phyloP scores from a whole-genome alignment of 2,888 invertebrate genomes.

The Drosophila macrothrix region DNA sequence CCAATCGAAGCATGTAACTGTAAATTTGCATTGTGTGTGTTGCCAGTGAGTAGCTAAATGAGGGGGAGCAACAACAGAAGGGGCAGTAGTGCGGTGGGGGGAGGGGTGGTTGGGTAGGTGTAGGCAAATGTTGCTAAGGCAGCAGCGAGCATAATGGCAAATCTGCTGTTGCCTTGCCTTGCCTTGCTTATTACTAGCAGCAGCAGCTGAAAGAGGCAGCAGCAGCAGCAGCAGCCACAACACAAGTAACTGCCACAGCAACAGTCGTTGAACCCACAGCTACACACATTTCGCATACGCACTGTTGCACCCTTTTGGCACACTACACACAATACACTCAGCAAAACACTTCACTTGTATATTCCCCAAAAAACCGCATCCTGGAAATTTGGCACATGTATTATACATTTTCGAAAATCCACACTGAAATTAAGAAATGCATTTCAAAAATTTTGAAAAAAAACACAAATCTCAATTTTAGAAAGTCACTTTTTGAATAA shows the following conservation, averaged over 20 bases:
- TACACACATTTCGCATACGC: slow-evolving; percentile 69
- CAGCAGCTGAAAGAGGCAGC: slow-evolving; percentile 9
- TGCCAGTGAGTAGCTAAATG: slow-evolving; percentile 39
- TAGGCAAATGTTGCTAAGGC: slow-evolving; percentile 65
- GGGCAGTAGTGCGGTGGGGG: not conserved
- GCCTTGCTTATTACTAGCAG: slow-evolving; percentile 57
- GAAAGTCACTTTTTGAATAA: not conserved
- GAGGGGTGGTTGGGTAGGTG: not conserved
- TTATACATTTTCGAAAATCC: not conserved
- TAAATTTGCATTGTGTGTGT: slow-evolving; percentile 80
- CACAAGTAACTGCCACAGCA: slow-evolving; percentile 19
- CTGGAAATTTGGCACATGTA: not conserved
- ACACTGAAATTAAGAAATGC: not conserved
- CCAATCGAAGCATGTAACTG: slow-evolving; percentile 82
- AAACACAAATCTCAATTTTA: no score
- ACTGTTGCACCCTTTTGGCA: slow-evolving; percentile 69
- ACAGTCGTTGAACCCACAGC: slow-evolving; percentile 34
- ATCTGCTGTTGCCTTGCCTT: slow-evolving; percentile 32
- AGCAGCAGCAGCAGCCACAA: slow-evolving; percentile 12
- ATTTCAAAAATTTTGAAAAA: no score
- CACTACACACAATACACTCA: slow-evolving; percentile 9
- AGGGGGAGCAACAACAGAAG: not conserved
- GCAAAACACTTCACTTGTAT: not conserved
- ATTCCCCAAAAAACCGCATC: no score
- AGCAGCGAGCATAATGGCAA: slow-evolving; percentile 56